A percentile compares a stretch with the other conserved stretches of the same genome.
These are phyloP conservation scores for Gavia stellata DNA, from an alignment of 2,113 vertebrate species.

Conservation along the genomic window DNA sequence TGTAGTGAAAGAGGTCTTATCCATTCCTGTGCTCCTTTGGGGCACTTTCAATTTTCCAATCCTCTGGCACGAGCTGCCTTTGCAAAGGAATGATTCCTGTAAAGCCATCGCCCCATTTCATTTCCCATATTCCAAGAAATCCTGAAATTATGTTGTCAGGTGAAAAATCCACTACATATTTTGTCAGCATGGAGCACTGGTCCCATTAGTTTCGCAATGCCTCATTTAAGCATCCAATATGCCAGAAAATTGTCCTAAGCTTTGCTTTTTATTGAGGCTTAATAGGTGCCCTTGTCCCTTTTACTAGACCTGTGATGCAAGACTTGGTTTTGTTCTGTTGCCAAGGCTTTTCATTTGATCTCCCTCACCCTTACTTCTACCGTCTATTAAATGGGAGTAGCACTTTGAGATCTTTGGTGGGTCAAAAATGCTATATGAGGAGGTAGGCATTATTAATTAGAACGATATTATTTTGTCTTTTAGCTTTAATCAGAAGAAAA, in stretches of 20 bases:
- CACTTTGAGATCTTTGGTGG: neutral
- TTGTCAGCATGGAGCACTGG: neutral
- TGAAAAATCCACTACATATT: neutral
- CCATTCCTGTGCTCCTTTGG: neutral
- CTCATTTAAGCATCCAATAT: slow-evolving; percentile 5
- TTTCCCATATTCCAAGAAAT: neutral
- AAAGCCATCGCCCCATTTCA: neutral
- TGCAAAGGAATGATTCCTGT: neutral
- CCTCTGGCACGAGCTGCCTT: neutral
- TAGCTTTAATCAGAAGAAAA: neutral
- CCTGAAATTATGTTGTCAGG: neutral
- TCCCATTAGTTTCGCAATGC: neutral
- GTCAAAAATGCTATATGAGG: neutral
- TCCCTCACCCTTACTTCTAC: neutral
- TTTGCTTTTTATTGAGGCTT: neutral
- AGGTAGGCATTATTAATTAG: neutral
- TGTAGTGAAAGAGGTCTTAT: neutral
- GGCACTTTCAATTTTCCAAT: neutral
- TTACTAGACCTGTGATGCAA: neutral
- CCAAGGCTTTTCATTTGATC: neutral
- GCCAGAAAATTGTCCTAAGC: slow-evolving; percentile 28
- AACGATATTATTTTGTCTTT: neutral
- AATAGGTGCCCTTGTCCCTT: neutral
- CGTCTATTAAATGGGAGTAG: neutral
- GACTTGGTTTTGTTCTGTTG: neutral